phyloP scores from a whole-genome alignment of 2,888 invertebrate genomes.

The Eupithecia subumbrata region DNA sequence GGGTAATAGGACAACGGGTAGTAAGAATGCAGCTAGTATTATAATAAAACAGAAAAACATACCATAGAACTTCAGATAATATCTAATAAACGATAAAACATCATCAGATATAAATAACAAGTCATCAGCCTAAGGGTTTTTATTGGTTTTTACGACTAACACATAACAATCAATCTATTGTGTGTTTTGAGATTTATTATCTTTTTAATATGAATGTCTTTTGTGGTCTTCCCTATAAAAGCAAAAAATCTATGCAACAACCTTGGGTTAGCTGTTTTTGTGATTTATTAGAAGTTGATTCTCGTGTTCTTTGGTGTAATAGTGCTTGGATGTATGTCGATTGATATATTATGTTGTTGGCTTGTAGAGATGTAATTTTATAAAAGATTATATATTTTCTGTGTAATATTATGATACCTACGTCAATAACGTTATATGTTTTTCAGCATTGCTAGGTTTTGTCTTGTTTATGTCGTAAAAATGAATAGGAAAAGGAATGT shows the following conservation, averaged over 20 bases:
- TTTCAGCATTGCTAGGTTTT: neutral
- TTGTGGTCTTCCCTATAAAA: constrained; percentile 7
- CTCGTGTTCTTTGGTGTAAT: constrained; percentile 2
- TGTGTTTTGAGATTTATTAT: constrained; percentile 37
- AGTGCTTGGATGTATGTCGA: constrained; percentile 7
- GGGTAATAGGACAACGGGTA: no score
- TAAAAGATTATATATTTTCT: neutral
- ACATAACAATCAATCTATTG: constrained; percentile 34
- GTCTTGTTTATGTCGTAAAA: neutral
- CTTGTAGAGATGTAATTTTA: neutral
- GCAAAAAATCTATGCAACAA: constrained; percentile 9
- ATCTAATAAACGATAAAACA: constrained; percentile 7
- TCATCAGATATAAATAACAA: constrained; percentile 48
- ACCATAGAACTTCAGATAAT: neutral
- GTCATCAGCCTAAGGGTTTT: constrained; percentile 44
- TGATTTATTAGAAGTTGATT: constrained; percentile 15
- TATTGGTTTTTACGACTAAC: constrained; percentile 42
- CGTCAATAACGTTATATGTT: neutral
- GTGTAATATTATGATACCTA: neutral
- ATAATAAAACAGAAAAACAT: neutral
- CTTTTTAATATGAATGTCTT: constrained; percentile 26
- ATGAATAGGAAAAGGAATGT: neutral
- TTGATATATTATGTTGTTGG: neutral
- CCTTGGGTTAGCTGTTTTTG: constrained; percentile 18
- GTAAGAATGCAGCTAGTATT: no score